Percentiles rank a stretch among this genome's conserved stretches.
Conservation (phyloP, 2,888 invertebrate genomes). For the Leptopilina myrica region DNA sequence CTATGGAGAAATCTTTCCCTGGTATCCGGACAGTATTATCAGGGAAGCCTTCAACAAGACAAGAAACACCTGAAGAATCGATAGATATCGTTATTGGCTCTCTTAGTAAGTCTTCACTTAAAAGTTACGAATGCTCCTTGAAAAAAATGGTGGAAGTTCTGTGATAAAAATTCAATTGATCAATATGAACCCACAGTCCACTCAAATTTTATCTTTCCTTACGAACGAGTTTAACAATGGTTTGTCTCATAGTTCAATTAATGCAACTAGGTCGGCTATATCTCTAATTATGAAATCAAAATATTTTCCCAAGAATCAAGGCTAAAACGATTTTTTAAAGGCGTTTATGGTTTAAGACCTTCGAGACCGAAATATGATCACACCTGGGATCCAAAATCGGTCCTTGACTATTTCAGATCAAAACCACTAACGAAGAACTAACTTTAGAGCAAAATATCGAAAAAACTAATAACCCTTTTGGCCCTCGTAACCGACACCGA, state of each 20-base stretch:
- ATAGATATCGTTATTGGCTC: no score
- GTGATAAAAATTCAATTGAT: no score
- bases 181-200: no score
- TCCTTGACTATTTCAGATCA: not conserved
- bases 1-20: slow-evolving; percentile 57
- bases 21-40: slow-evolving; percentile 62
- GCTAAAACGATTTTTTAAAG: slow-evolving; percentile 51
- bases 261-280: slow-evolving; percentile 45
- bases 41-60: slow-evolving; percentile 51
- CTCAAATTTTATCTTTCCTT: not conserved
- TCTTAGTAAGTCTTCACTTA: no score
- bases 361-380: slow-evolving; percentile 56
- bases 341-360: slow-evolving; percentile 41
- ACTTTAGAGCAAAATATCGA: not conserved
- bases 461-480: not conserved
- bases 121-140: no score
- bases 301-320: slow-evolving; percentile 40
- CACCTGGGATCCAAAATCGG: slow-evolving; percentile 61
- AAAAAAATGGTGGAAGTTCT: no score
- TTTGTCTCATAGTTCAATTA: slow-evolving; percentile 46
- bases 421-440: slow-evolving; percentile 22
- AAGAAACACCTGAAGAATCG: slow-evolving; percentile 50
- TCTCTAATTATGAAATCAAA: slow-evolving; percentile 40
- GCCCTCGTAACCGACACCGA: not conserved
- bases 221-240: slow-evolving; percentile 9